These are phyloP conservation scores for Vireo griseus DNA, from an alignment of 2,797 vertebrate genomes.

Conservation along the genomic window DNA sequence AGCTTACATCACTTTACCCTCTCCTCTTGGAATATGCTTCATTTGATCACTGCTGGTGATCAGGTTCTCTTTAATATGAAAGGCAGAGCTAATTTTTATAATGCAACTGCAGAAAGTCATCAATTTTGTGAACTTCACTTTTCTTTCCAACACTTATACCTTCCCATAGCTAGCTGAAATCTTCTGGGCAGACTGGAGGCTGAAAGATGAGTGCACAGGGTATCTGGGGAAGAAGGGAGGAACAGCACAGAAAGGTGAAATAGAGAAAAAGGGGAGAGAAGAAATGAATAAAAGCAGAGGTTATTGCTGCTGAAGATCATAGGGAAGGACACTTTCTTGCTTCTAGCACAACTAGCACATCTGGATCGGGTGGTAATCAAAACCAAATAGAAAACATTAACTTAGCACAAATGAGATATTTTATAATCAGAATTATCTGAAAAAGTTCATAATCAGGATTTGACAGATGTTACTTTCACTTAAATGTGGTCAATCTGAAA, in stretches of 20 bases:
- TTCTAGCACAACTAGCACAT: neutral
- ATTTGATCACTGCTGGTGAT: neutral
- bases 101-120: neutral
- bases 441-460: neutral
- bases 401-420: neutral
- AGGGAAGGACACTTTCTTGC: neutral
- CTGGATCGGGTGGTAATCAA: neutral
- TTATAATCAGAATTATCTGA: neutral
- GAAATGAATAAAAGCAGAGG: neutral
- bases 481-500: neutral
- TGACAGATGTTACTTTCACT: rapidly evolving
- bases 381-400: neutral
- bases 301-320: neutral
- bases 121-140: neutral
- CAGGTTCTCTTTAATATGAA: neutral
- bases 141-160: neutral
- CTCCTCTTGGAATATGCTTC: neutral
- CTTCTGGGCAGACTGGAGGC: neutral
- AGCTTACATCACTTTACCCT: neutral
- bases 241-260: neutral
- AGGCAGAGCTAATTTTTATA: neutral
- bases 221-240: neutral
- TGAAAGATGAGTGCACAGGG: neutral
- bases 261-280: neutral
- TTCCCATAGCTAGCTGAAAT: neutral